Conservation (phyloP, 2,888 invertebrate genomes). For the Drosophila maculinotata region DNA sequence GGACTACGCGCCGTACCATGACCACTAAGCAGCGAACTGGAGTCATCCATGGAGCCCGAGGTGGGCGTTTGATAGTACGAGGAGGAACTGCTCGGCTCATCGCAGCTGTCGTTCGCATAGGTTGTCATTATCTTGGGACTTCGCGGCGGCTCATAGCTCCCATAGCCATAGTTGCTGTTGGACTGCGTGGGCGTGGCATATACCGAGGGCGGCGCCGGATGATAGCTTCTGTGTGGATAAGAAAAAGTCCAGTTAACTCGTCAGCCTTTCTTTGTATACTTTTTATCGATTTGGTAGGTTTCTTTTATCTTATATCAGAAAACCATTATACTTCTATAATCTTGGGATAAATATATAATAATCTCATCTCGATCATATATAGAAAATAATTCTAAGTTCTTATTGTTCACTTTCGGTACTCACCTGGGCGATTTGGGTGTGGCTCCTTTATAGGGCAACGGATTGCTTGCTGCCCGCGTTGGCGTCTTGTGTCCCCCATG, state of each 20-base stretch:
- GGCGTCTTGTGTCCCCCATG: slow-evolving; percentile 64
- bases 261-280: too few relatives aligned
- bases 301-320: too few relatives aligned
- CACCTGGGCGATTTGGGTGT: slow-evolving; percentile 84
- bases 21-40: slow-evolving; percentile 68
- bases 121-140: slow-evolving; percentile 85
- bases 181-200: slow-evolving; percentile 55
- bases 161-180: slow-evolving; percentile 46
- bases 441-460: slow-evolving; percentile 79
- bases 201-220: slow-evolving; percentile 54
- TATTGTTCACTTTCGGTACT: slow-evolving; percentile 13
- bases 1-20: slow-evolving; percentile 85
- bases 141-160: slow-evolving; percentile 81
- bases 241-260: not conserved
- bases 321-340: too few relatives aligned
- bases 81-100: slow-evolving; percentile 74
- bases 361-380: too few relatives aligned
- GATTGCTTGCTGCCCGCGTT: slow-evolving; percentile 75
- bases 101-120: slow-evolving; percentile 82
- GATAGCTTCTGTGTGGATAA: slow-evolving; percentile 44
- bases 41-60: slow-evolving; percentile 79
- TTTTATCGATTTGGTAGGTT: not conserved
- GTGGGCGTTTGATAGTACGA: slow-evolving; percentile 83
- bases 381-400: not conserved
- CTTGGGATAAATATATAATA: too few relatives aligned